Conservation (phyloP, 2,113 vertebrate species). For the Ptilorrhoa leucosticta region DNA sequence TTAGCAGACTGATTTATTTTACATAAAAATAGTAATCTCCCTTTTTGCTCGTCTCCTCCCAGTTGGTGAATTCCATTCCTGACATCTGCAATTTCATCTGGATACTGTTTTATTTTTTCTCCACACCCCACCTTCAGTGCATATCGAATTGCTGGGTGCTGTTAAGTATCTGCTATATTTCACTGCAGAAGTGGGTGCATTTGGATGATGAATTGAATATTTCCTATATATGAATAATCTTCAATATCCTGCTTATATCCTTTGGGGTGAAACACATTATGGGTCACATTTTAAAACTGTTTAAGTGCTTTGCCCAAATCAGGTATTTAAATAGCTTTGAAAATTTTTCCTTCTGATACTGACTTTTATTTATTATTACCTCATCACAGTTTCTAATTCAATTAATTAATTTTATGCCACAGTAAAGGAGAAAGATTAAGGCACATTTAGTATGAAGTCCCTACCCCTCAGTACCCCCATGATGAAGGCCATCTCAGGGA, state of each 20-base stretch:
- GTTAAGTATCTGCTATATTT: constrained; percentile 28
- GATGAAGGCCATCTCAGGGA: neutral
- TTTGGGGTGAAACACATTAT: constrained; percentile 30
- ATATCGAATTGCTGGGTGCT: neutral
- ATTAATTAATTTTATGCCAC: neutral
- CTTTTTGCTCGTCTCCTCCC: neutral
- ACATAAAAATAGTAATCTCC: constrained; percentile 60
- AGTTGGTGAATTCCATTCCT: constrained; percentile 58
- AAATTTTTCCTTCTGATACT: neutral
- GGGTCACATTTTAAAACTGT: constrained; percentile 17
- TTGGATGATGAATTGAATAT: constrained; percentile 47
- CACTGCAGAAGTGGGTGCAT: constrained; percentile 47
- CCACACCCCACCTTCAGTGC: constrained; percentile 8
- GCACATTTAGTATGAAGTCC: neutral
- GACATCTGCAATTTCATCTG: constrained; percentile 60
- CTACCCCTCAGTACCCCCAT: neutral
- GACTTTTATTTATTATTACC: constrained; percentile 11
- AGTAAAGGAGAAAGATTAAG: neutral
- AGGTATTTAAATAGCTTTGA: neutral
- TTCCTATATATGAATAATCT: constrained; percentile 36
- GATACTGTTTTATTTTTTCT: constrained; percentile 41
- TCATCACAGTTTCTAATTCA: neutral
- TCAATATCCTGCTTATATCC: constrained; percentile 38
- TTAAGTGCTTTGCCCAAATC: neutral
- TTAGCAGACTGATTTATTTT: constrained; percentile 71